Conservation (phyloP, 1,140 invertebrate species). For the Dendroctonus valens region DNA sequence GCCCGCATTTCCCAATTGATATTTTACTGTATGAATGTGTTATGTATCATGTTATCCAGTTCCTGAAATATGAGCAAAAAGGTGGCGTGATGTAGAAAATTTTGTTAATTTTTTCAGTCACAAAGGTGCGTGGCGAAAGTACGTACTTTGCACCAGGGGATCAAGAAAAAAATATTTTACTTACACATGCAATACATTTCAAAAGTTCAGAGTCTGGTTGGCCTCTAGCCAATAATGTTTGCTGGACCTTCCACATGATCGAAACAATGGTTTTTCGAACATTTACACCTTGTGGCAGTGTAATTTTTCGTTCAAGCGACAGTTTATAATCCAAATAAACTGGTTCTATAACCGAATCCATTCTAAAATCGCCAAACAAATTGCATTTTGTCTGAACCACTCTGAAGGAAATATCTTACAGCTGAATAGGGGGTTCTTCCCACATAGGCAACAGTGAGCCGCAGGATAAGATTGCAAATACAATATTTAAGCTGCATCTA, state of each 20-base stretch:
- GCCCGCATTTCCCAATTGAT: no score
- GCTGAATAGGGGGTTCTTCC: conserved; percentile 56
- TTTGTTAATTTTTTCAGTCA: no score
- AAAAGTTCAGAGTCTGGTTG: conserved; percentile 78
- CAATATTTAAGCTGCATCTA: conserved; percentile 49
- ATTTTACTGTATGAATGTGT: no score
- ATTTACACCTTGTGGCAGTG: conserved; percentile 65
- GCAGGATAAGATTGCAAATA: conserved; percentile 57
- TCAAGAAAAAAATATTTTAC: conserved; percentile 19
- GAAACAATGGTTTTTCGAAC: conserved; percentile 58
- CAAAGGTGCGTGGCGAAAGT: no score
- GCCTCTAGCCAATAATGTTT: conserved; percentile 58
- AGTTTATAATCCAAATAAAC: no score
- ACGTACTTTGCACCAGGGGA: no score
- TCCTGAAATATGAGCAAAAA: no score
- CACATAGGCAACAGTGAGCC: conserved; percentile 61
- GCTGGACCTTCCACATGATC: conserved; percentile 57
- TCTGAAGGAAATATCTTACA: conserved; percentile 52
- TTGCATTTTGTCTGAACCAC: neutral
- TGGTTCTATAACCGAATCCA: conserved; percentile 45
- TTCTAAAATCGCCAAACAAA: conserved; percentile 37
- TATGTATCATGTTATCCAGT: no score
- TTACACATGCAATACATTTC: conserved; percentile 56
- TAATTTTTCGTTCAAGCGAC: conserved; percentile 51
- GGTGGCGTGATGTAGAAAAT: no score